Base-by-base conservation (phyloP, 2,113 vertebrate species). In the Arenaria interpres region DNA sequence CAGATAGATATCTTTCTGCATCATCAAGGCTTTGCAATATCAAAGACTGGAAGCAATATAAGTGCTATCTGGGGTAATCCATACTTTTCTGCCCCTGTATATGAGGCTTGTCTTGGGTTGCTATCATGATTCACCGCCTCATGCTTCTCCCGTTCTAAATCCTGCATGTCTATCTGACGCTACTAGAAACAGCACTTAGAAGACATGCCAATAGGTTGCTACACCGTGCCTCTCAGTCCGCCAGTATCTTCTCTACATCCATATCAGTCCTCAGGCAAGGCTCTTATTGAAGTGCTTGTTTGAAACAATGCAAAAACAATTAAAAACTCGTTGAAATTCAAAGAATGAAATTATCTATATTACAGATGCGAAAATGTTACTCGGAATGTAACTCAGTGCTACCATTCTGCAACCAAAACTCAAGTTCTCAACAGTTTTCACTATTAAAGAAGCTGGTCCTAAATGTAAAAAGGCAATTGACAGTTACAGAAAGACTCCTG, bases 171-270 rank as follows among this genome's bases (percentile, higher is more conserved):
- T 74, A 8, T 19, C 12, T 71, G 68, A 6, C 1, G 2, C 27
- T 72, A 7, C 35, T 45, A 66, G 75, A 64, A 81, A 12, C 1
- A 4, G 7, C 46, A 35, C 20, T 24, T 59, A 14, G 51, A 83
- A 71, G 22, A 32, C 12, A 33, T 3, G 4, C 10, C 8, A 33
- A 3, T 22, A 19, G 0, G 0, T 48, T 25, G 53, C 53, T 5
- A 45, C 15, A 12, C 53, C 1, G 0, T 37, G 7, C 21, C 14
- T 57, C 53, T 68, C 30, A 35, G 53, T 63, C 33, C 23, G 51
- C 21, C 21, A 25, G 4, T 54, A 13, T 33, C 57, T 79, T 51
- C 18, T 39, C 18, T 43, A 14, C 14, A 39, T 20, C 6, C 16
- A 54, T 30, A 28, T 1, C 63, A 23, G 22, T 43, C 37, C 35